Conservation (phyloP, 1,140 invertebrate species). For the Drosophila fuyamai region DNA sequence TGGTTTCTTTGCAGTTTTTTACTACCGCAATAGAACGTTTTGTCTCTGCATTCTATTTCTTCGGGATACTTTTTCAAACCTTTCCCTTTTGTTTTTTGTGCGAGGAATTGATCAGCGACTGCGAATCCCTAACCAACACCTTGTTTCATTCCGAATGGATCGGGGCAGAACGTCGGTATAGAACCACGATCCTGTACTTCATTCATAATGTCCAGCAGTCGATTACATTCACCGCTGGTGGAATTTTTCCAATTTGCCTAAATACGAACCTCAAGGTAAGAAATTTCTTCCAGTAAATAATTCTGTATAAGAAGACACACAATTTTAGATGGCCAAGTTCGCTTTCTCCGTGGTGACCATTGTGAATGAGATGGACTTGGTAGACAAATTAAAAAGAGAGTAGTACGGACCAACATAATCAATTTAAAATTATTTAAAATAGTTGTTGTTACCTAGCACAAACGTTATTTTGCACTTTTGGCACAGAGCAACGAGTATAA, state of each 20-base stretch:
- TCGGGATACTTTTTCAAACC: slow-evolving; percentile 22
- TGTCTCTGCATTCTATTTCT: slow-evolving; percentile 2
- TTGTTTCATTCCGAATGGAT: slow-evolving; percentile 47
- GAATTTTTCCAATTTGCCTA: too few species aligned
- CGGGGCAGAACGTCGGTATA: slow-evolving; percentile 12
- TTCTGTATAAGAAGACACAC: background rate
- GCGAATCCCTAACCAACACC: background rate
- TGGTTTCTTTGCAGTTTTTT: slow-evolving; percentile 34
- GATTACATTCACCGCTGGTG: too few species aligned
- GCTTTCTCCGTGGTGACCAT: slow-evolving; percentile 48
- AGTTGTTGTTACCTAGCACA: too few species aligned
- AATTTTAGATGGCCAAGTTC: slow-evolving; percentile 43
- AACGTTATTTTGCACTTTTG: too few species aligned
- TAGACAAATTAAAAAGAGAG: slow-evolving; percentile 26
- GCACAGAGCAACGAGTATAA: too few species aligned
- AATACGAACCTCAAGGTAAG: too few species aligned
- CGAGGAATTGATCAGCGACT: slow-evolving; percentile 21
- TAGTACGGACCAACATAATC: background rate
- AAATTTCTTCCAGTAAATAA: background rate
- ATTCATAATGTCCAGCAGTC: too few species aligned
- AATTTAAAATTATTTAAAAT: background rate
- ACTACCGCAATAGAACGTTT: slow-evolving; percentile 14
- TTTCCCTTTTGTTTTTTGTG: slow-evolving; percentile 47
- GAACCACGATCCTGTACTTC: too few species aligned
- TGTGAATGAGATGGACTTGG: slow-evolving; percentile 32